phyloP scores from a whole-genome alignment of 2,113 vertebrate genomes.

The Corythornis madagascariensis region DNA sequence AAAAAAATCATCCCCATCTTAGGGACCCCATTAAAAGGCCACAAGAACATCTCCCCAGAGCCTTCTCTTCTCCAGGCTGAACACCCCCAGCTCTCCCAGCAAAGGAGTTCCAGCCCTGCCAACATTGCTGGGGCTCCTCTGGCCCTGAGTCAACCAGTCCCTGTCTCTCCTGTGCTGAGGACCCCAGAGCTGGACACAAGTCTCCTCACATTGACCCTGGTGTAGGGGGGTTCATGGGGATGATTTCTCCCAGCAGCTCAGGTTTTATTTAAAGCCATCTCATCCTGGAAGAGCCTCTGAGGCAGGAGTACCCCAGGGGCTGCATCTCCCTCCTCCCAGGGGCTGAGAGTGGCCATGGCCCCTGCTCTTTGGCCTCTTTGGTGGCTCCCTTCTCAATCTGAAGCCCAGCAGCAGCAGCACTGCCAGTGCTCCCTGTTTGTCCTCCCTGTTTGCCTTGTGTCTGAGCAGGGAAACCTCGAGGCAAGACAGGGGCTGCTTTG shows the following conservation, averaged over 20 bases:
- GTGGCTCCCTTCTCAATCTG: neutral
- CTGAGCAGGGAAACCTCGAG: neutral
- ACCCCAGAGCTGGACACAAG: neutral
- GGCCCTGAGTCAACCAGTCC: neutral
- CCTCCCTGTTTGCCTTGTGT: accelerated
- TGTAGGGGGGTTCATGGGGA: accelerated
- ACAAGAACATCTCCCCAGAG: neutral
- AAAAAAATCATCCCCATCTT: neutral
- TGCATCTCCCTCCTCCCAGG: neutral
- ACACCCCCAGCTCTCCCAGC: neutral
- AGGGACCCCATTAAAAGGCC: too few relatives aligned
- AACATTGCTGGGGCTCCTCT: neutral
- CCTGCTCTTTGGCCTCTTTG: accelerated
- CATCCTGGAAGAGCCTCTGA: neutral
- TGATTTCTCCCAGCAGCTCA: neutral
- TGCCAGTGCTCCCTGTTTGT: neutral
- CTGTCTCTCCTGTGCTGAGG: neutral
- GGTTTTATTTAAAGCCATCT: neutral
- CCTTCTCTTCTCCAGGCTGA: neutral
- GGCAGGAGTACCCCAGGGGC: neutral
- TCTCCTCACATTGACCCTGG: neutral
- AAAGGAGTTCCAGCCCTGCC: neutral
- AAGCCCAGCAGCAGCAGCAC: neutral
- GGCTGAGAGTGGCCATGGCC: neutral
- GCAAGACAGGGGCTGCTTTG: neutral